Percentiles rank a stretch among this genome's conserved stretches.
Evolutionary conservation across 2,797 vertebrate genomes (phyloP).

Genomic region (Scolopax bukidnonensis): DNA sequence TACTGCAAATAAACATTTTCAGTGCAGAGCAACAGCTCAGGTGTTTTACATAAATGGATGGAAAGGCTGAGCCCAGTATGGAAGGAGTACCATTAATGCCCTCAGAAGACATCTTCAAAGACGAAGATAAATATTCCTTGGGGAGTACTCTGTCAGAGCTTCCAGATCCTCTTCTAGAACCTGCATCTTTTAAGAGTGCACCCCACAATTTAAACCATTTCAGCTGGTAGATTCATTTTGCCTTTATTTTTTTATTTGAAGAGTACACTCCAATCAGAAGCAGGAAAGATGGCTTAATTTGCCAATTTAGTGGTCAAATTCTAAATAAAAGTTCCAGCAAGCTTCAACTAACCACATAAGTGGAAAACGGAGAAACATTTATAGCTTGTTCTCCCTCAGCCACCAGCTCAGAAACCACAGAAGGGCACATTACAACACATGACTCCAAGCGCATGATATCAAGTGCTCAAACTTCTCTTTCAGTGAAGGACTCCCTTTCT

Average conservation of each 20-base stretch:
- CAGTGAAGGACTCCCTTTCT: conserved; percentile 2
- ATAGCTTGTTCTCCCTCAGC: background rate
- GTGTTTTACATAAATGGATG: background rate
- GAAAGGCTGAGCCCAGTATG: background rate
- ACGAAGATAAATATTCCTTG: background rate
- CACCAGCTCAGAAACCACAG: conserved; percentile 38
- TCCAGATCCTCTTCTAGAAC: background rate
- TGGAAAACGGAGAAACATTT: conserved; percentile 12
- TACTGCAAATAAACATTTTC: background rate
- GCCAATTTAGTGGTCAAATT: background rate
- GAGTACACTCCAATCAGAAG: background rate
- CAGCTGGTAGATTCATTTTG: background rate
- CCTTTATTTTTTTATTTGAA: background rate
- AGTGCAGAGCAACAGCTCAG: background rate
- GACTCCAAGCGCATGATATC: background rate
- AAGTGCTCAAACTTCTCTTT: background rate
- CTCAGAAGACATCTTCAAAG: background rate
- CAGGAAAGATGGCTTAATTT: background rate
- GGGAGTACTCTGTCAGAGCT: background rate
- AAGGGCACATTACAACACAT: background rate
- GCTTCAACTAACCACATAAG: background rate
- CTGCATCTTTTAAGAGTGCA: background rate
- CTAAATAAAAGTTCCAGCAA: background rate
- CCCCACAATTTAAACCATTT: background rate
- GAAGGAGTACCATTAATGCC: background rate